Base-by-base conservation (phyloP, 2,113 vertebrate species). In the Ramphastos sulfuratus region DNA sequence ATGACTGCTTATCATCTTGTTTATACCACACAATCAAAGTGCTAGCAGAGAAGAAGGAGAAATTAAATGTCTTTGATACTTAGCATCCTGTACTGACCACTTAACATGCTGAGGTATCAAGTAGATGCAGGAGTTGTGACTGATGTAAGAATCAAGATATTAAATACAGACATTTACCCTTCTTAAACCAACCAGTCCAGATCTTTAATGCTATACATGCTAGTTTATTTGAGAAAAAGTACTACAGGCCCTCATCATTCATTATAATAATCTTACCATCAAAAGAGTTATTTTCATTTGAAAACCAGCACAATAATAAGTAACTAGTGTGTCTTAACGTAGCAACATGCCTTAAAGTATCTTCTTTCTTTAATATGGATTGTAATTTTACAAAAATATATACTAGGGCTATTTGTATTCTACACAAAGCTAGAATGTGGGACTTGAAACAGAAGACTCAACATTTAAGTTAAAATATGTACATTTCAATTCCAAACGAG, bases 391-490 rank as follows among this genome's bases (percentile, higher is more conserved):
- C 35, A 64, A 93, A 91, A 89, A 82, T 42, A 79, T 42, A 71
- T 66, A 82, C 72, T 79, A 87, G 78, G 28, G 71, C 24, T 87
- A 87, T 89, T 92, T 89, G 82, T 93, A 85, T 71, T 93, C 27
- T 60, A 73, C 69, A 91, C 31, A 91, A 91, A 87, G 80, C 27
- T 71, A 95, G 64, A 94, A 96, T 83, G 67, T 46, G 92, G 37
- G 58, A 77, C 69, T 92, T 92, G 89, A 96, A 96, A 95, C 70
- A 89, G 80, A 95, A 92, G 75, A 91, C 89, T 93, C 77, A 95
- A 71, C 61, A 60, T 95, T 94, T 92, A 94, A 82, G 69, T 84
- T 76, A 94, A 93, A 94, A 94, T 94, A 90, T 64, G 80, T 89
- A 79, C 74, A 92, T 92, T 96, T 95, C 80, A 85, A 75, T 92